Base-by-base conservation (phyloP, 2,113 vertebrate genomes). In the Platysteira castanea region DNA sequence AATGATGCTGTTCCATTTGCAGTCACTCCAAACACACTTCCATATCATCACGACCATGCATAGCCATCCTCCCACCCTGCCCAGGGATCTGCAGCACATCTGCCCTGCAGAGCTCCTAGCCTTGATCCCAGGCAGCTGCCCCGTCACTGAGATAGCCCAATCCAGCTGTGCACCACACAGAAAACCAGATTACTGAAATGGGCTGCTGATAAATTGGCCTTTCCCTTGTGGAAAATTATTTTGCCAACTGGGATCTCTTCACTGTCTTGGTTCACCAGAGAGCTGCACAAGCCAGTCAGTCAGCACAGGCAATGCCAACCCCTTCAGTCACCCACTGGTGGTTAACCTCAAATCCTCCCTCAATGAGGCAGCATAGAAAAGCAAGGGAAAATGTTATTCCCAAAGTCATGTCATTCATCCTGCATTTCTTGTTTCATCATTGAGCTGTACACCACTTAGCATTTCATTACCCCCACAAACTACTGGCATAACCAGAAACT, bases 151-250 rank as follows among this genome's bases (percentile, higher is more conserved):
- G 30, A n/a, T 0, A 33, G 20, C 15, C 8, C 15, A 28, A 65
- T 24, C n/a, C 54, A 74, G 33, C 21, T 1, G 1, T 2, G 13
- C 19, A 70, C 31, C 42, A 47, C 1, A 0, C 0, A 0, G 31
- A 75, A 78, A 52, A 78, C 5, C 16, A 82, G 10, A 10, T 8
- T 15, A 31, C 30, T 71, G 44, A 67, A 86, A 54, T 1, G 7
- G 37, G 33, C 27, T 63, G 27, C 7, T 26, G 30, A 61, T 33
- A 67, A 67, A 30, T 15, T 1, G 42, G 28, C 23, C 47, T 35
- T 52, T 69, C 79, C 14, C 52, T 63, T 7, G 1, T 0, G 3
- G 12, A 67, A 78, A 8, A 33, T 18, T 13, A 4, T 46, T 89
- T 91, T 86, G 60, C n/a, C 18, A 24, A 0, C 13, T 28, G n/a